These are phyloP conservation scores for Cuculus canorus DNA, from an alignment of 2,797 vertebrate genomes.

Conservation along the genomic window DNA sequence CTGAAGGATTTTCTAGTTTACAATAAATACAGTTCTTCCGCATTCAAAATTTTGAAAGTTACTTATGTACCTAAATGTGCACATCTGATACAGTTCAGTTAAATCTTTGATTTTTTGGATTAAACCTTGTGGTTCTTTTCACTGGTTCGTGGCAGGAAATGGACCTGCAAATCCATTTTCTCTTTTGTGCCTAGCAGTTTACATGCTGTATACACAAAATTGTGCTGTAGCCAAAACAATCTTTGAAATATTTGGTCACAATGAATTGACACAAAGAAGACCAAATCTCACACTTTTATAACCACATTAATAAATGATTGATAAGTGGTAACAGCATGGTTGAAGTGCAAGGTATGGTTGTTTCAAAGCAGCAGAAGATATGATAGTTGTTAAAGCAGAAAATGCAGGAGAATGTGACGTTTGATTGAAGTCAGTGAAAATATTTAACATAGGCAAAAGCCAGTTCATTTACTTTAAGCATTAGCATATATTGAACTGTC, in stretches of 20 bases:
- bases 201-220: background rate
- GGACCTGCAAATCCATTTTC: background rate
- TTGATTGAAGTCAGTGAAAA: background rate
- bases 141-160: background rate
- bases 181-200: background rate
- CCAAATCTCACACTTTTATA: background rate
- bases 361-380: background rate
- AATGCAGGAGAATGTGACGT: background rate
- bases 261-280: background rate
- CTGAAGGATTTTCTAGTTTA: background rate
- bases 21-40: background rate
- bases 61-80: background rate
- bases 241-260: background rate
- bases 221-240: background rate
- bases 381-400: background rate
- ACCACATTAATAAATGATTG: background rate
- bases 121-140: background rate
- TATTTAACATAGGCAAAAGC: background rate
- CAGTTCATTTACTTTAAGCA: background rate
- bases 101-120: background rate
- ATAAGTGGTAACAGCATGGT: background rate
- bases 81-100: background rate
- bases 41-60: background rate
- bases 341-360: background rate
- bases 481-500: background rate